Evolutionary conservation across 2,888 invertebrate species (phyloP), one percentile per base, ranked within the genome.

Genomic region (Lagria hirta): DNA sequence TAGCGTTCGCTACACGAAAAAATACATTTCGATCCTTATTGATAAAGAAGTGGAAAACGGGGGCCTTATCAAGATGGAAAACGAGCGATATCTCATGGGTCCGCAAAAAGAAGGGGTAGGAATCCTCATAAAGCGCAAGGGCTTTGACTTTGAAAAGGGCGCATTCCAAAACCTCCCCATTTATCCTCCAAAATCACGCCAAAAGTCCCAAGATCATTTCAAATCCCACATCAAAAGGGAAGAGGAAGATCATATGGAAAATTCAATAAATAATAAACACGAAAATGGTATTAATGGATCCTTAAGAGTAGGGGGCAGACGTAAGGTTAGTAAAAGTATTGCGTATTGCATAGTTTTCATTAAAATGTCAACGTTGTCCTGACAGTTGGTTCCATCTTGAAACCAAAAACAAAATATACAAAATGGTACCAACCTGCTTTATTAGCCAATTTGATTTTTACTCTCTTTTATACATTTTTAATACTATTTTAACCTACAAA

Each of bases 31-130:
- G 62, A 76, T 77, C 21, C 80, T 86, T 49, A 71, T 88, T 4
- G 77, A 82, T 48, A 83, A 83, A 60, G 87, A 88, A 68, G 76
- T 86, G 4, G 77, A 80, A 26, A 79, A 78, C 22, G 84, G 86
- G 2, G 82, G 82, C 53, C 66, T 88, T 28, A 78, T 83, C 33
- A 82, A 79, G 61, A 72, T 84, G 60, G 77, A 77, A 36, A 84
- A 83, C 71, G 83, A 84, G 6, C 81, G 84, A 68, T 79, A 82
- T 61, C 80, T 83, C 36, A 71, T 85, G 43, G 84, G 83, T 0
- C 82, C 82, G 6, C 79, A 75, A 24, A 65, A 62, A 37, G 52
- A 54, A 26, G 64, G 64, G 42, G 51, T 12, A 15, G 24, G 18
- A 13, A 20, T 8, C 7, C 14, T 2, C 20, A n/a, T 18, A 4